Conservation (phyloP, 2,797 vertebrate species). For the Scleropages formosus region DNA sequence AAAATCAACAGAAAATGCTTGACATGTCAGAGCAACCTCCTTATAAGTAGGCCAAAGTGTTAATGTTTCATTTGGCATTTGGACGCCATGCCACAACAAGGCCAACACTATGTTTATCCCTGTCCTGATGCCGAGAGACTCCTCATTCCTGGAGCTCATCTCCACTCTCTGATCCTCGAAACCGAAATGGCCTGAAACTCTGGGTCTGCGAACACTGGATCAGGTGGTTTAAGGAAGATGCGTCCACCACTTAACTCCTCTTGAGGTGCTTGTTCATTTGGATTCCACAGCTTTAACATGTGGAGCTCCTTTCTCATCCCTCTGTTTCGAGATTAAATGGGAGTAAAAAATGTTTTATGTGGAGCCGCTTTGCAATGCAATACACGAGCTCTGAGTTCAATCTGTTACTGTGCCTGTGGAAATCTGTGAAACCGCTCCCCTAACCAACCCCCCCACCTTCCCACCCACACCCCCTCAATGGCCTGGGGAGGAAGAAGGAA, state of each 20-base stretch:
- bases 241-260: background rate
- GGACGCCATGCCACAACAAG: background rate
- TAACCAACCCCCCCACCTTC: background rate
- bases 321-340: background rate
- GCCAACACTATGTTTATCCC: background rate
- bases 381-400: slow-evolving; percentile 3
- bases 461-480: background rate
- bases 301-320: background rate
- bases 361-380: background rate
- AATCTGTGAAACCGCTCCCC: background rate
- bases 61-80: background rate
- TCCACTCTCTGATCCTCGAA: background rate
- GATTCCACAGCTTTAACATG: background rate
- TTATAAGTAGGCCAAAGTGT: slow-evolving; percentile 5
- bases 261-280: background rate
- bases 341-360: background rate
- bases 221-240: background rate
- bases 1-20: background rate
- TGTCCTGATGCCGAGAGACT: background rate
- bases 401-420: background rate
- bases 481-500: slow-evolving; percentile 12
- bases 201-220: too few species aligned
- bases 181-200: background rate
- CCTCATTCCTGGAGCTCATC: background rate
- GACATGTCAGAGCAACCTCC: background rate